Base-by-base conservation (phyloP, 2,888 invertebrate genomes). In the Oeneis ivallda region DNA sequence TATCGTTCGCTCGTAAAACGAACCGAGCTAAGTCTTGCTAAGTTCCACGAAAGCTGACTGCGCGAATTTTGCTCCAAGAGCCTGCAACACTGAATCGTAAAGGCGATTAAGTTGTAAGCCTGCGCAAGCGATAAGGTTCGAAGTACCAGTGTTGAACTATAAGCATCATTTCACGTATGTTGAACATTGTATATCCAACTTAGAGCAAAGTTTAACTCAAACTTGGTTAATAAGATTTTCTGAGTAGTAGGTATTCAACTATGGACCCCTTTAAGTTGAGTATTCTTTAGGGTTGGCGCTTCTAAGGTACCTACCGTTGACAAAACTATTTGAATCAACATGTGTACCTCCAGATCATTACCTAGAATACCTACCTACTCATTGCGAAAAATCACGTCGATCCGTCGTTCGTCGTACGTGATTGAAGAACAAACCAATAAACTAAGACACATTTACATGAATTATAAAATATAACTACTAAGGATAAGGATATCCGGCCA, bases 91-190 rank as follows among this genome's bases (percentile, higher is more conserved):
- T 50, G 59, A 65, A 54, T 64, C 59, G 49, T 49, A 58, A 63
- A 66, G 54, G 54, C 63, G 63, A 66, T 66, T 66, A 63, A 64
- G 59, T 63, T 66, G 54, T 41, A 59, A 59, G 62, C 45, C 53
- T 53, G 56, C 47, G 53, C 64, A 67, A 57, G 56, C 59, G 49
- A 39, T 60, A 50, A 57, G 56, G 41, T 61, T 52, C 41, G 10
- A 32, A 61, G 50, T 61, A 26, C 61, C n/a, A 15, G 41, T 41
- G 19, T 52, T 50, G 13, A 52, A 61, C 61, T 43, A 52, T 32
- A 15, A 61, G 26, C 37, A 56, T 56, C 41, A 41, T 56, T 41
- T 41, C 41, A 13, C 9, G 26, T 52, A 41, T 26, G 41, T 39
- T 8, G 13, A 37, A 47, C 45, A 34, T 6, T 34, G 32, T 26